Evolutionary conservation across 2,888 invertebrate species (phyloP).

Genomic region (Drosophila melanosoma): DNA sequence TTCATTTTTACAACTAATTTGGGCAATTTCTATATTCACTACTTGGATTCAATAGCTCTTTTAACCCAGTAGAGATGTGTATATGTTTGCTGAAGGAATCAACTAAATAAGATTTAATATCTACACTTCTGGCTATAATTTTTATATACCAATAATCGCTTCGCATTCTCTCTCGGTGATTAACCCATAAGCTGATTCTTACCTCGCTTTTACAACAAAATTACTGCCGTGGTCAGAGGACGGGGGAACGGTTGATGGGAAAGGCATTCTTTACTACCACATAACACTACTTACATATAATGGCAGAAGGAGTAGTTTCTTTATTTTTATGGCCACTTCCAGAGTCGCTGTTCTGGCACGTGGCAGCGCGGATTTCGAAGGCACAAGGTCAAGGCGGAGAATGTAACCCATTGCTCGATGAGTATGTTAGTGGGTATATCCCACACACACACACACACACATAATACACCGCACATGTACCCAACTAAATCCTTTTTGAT

Average conservation of each 20-base stretch:
- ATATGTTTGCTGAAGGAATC: neutral
- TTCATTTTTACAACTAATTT: too few relatives aligned
- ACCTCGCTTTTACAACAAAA: slow-evolving; percentile 21
- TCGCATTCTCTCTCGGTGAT: neutral
- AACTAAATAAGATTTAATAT: neutral
- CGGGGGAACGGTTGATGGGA: neutral
- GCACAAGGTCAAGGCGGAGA: slow-evolving; percentile 65
- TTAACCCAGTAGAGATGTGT: neutral
- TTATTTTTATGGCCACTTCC: slow-evolving; percentile 48
- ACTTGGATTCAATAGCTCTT: neutral
- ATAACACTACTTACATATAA: slow-evolving; percentile 23
- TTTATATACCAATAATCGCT: neutral
- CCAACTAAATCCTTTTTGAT: slow-evolving; percentile 78
- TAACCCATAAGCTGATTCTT: slow-evolving; percentile 25
- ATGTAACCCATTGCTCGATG: slow-evolving; percentile 63
- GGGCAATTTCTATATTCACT: neutral
- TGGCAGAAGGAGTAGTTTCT: slow-evolving; percentile 22
- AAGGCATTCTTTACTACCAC: slow-evolving; percentile 32
- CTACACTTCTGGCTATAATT: neutral
- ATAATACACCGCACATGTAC: slow-evolving; percentile 4
- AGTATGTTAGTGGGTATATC: slow-evolving; percentile 11
- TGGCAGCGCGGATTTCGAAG: slow-evolving; percentile 67
- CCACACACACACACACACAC: slow-evolving; percentile 16
- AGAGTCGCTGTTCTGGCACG: slow-evolving; percentile 53
- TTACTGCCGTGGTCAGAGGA: slow-evolving; percentile 20